These are phyloP conservation scores for Coryphaenoides rupestris DNA, from an alignment of 2,113 vertebrate genomes.

Conservation along the genomic window DNA sequence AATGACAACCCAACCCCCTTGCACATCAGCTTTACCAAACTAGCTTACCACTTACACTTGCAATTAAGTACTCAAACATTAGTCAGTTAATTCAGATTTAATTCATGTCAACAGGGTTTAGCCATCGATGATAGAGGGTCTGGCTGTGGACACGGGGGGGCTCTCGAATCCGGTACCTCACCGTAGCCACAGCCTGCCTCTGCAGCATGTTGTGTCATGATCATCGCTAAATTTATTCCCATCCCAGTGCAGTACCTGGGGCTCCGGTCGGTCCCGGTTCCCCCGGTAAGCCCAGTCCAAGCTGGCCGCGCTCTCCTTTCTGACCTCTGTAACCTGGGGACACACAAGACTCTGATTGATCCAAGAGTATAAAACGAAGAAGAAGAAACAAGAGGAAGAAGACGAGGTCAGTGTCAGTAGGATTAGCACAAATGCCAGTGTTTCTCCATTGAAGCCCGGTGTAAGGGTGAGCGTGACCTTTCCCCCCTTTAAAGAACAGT, in stretches of 20 bases:
- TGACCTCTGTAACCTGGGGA: constrained; percentile 90
- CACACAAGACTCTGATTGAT: constrained; percentile 53
- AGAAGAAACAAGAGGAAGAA: not conserved
- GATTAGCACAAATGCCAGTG: constrained; percentile 47
- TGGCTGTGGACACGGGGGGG: too few relatives aligned
- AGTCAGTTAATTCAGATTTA: too few relatives aligned
- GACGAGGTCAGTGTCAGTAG: constrained; percentile 26
- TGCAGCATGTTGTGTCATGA: too few relatives aligned
- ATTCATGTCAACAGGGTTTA: too few relatives aligned
- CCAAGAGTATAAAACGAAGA: constrained; percentile 4
- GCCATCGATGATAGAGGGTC: too few relatives aligned
- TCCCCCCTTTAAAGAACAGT: constrained; percentile 18
- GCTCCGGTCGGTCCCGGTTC: constrained; percentile 81
- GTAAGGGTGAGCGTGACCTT: constrained; percentile 1
- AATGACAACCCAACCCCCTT: too few relatives aligned
- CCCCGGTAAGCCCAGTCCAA: constrained; percentile 88
- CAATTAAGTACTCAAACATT: too few relatives aligned
- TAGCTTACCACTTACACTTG: too few relatives aligned
- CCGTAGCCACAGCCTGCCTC: too few relatives aligned
- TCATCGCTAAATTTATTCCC: too few relatives aligned
- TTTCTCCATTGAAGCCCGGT: not conserved
- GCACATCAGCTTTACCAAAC: too few relatives aligned
- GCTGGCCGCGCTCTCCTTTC: constrained; percentile 95
- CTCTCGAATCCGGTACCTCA: too few relatives aligned
- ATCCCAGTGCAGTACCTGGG: constrained; percentile 76